A percentile compares a stretch with the other conserved stretches of the same genome.
These are phyloP conservation scores for Acromyrmex echinatior DNA, from an alignment of 1,140 invertebrate species.

Conservation along the genomic window DNA sequence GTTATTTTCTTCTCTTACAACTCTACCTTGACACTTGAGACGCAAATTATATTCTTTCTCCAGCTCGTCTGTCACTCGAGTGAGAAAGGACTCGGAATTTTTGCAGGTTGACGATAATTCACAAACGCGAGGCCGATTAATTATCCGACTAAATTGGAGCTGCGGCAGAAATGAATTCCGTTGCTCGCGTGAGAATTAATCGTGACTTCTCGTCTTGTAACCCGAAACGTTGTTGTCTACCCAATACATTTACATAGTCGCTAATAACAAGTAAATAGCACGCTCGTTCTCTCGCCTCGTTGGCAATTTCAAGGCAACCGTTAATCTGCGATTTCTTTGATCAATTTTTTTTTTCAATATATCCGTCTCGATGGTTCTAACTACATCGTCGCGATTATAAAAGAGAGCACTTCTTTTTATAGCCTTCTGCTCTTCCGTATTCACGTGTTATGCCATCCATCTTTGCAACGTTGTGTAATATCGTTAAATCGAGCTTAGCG, in stretches of 20 bases:
- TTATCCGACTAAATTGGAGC: slow-evolving; percentile 22
- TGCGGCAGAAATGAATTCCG: slow-evolving; percentile 15
- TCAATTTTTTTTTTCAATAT: slow-evolving; percentile 21
- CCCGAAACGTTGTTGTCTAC: slow-evolving; percentile 2
- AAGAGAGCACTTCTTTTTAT: slow-evolving; percentile 34
- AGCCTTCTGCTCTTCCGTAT: slow-evolving; percentile 17
- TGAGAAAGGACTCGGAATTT: slow-evolving; percentile 6
- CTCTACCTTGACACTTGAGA: neutral
- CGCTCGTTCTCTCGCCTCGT: slow-evolving; percentile 11
- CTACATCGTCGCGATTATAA: slow-evolving; percentile 35
- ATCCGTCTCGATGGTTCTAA: neutral
- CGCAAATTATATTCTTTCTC: neutral
- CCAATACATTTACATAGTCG: neutral
- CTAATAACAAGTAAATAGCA: slow-evolving; percentile 17
- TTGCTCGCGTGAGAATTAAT: slow-evolving; percentile 39
- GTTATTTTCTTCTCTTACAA: neutral
- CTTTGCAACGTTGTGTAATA: slow-evolving; percentile 14
- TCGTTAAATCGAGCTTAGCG: slow-evolving; percentile 27
- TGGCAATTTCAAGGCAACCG: slow-evolving; percentile 32
- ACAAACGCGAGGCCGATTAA: slow-evolving; percentile 17
- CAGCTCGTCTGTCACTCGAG: neutral
- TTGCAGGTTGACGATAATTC: slow-evolving; percentile 13
- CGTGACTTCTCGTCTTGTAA: slow-evolving; percentile 21
- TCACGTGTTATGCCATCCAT: slow-evolving; percentile 2
- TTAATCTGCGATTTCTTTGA: slow-evolving; percentile 48